Evolutionary conservation across 2,888 invertebrate species (phyloP), one percentile per base, ranked within the genome.

Genomic region (Lithophane semibrunnea): DNA sequence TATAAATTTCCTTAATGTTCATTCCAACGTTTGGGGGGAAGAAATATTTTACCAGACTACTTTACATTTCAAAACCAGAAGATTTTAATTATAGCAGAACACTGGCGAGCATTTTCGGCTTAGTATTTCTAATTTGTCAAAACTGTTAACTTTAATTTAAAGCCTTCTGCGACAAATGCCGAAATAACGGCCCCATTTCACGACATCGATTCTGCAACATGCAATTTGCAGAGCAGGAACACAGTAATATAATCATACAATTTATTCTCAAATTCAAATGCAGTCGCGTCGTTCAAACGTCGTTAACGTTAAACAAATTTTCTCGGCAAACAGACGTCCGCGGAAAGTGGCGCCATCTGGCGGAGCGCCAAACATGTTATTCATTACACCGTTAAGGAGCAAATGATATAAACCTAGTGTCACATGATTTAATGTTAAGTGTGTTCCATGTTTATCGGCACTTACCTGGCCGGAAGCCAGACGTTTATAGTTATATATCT

Each of bases 61-160:
- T 87, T 84, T 80, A 84, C 73, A 88, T 83, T 87, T 88, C 79
- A 86, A 88, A 86, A 85, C 85, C 83, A 86, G 85, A 86, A 80
- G 77, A 85, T 85, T 88, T 83, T 86, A 88, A 87, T 86, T 85
- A 88, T 78, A 69, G 60, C 73, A 29, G 77, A 80, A 74, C 76
- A 80, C 65, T 69, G 68, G 73, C 75, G 75, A 77, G 71, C 75
- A 58, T 77, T 88, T 70, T 49, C n/a, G 71, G 65, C 61, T 76
- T 64, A 73, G 77, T 77, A 81, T 80, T 82, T 86, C 73, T 79
- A 84, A 86, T 78, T 76, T 83, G 68, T 73, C 42, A 54, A 49
- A 83, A 84, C 49, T 47, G 69, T 75, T 78, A 64, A 67, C 66
- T 85, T 82, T 54, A 73, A 82, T 69, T 73, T 58, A 68, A 64